These are phyloP conservation scores for Ptyas mucosa DNA, from an alignment of 2,113 vertebrate species.

Conservation along the genomic window DNA sequence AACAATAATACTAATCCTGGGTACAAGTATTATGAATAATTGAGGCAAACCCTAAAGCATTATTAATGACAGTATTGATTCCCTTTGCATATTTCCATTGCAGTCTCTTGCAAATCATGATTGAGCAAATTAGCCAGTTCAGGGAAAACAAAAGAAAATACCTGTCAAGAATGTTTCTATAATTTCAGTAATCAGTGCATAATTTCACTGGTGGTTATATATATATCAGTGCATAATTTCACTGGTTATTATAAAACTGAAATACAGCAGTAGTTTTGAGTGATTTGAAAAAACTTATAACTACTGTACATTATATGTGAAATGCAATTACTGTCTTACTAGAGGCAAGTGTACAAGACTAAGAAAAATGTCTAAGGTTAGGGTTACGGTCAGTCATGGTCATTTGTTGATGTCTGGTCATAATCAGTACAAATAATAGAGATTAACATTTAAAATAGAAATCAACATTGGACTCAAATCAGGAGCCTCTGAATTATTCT, in stretches of 20 bases:
- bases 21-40: neutral
- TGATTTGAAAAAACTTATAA: constrained; percentile 9
- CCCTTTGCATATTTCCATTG: neutral
- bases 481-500: neutral
- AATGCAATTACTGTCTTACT: neutral
- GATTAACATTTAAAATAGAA: neutral
- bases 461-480: neutral
- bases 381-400: neutral
- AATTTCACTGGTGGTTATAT: neutral
- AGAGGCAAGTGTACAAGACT: neutral
- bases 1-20: neutral
- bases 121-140: neutral
- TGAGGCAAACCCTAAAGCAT: neutral
- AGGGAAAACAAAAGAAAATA: neutral
- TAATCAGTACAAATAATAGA: neutral
- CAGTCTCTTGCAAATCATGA: neutral
- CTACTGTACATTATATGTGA: neutral
- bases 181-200: neutral
- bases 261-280: neutral
- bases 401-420: neutral
- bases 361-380: constrained; percentile 39
- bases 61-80: neutral
- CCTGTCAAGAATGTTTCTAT: neutral
- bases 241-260: neutral
- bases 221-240: neutral